These are phyloP conservation scores for Schlechtendalia chinensis DNA, from an alignment of 1,140 invertebrate genomes.

Conservation along the genomic window DNA sequence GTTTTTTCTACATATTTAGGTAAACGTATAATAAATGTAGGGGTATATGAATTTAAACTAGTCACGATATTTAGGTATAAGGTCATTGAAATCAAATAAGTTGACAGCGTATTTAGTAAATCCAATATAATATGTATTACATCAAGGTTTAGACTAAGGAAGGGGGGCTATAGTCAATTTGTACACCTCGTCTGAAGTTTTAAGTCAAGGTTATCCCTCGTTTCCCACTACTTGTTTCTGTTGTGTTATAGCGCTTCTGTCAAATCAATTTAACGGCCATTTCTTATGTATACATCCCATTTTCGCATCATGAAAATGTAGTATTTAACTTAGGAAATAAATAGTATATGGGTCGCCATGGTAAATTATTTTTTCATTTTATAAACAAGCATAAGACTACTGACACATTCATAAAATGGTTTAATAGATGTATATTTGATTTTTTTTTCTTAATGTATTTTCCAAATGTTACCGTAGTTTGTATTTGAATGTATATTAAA, in stretches of 20 bases:
- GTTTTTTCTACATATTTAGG: background rate
- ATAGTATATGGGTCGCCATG: slow-evolving; percentile 2
- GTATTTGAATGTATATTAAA: background rate
- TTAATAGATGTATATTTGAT: background rate
- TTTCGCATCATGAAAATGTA: background rate
- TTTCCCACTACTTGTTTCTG: background rate
- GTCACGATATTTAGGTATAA: slow-evolving; percentile 9
- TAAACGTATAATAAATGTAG: background rate
- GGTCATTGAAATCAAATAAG: slow-evolving; percentile 7
- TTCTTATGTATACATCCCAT: too few species aligned
- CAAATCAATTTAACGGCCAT: slow-evolving; percentile 2
- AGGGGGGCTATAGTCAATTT: slow-evolving; percentile 11
- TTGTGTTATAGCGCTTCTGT: slow-evolving; percentile 8
- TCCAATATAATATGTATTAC: slow-evolving; percentile 25
- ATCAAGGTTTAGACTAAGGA: slow-evolving; percentile 11
- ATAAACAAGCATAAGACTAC: background rate
- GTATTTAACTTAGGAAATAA: background rate
- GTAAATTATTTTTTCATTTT: background rate
- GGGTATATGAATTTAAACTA: slow-evolving; percentile 6
- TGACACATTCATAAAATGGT: background rate
- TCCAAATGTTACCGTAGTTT: background rate
- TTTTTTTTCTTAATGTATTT: background rate
- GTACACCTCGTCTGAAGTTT: slow-evolving; percentile 1
- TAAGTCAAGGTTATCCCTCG: slow-evolving; percentile 28
- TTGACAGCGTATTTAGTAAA: slow-evolving; percentile 6